Conservation (phyloP, 2,113 vertebrate genomes). For the Melanostigma gelatinosum region DNA sequence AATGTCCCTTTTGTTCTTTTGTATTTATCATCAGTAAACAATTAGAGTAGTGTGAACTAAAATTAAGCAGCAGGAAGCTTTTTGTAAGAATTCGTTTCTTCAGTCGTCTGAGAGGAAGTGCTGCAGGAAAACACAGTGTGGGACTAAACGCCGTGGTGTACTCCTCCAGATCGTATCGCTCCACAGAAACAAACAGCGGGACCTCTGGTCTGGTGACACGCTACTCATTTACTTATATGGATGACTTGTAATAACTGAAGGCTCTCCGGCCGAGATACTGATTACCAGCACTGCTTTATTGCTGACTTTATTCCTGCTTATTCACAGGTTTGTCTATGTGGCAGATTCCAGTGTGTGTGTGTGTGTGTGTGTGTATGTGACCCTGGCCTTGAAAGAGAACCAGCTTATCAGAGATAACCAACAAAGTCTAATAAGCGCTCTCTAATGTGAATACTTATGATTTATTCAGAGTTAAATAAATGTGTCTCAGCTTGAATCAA, state of each 20-base stretch:
- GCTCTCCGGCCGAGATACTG: constrained; percentile 47
- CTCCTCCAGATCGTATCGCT: constrained; percentile 48
- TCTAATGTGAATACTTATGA: constrained; percentile 29
- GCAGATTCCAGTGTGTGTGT: constrained; percentile 54
- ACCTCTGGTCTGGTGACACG: constrained; percentile 66
- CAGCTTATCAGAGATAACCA: constrained; percentile 52
- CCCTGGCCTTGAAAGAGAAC: constrained; percentile 35
- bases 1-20: neutral
- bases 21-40: neutral
- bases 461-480: constrained; percentile 1
- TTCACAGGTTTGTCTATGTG: constrained; percentile 46
- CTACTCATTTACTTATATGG: constrained; percentile 75
- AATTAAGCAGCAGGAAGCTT: constrained; percentile 11
- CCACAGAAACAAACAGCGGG: constrained; percentile 48
- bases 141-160: constrained; percentile 20
- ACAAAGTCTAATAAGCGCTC: constrained; percentile 25
- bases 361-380: constrained; percentile 25
- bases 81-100: constrained; percentile 27
- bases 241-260: constrained; percentile 50
- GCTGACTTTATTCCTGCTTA: constrained; percentile 60
- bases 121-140: constrained; percentile 50
- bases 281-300: constrained; percentile 59
- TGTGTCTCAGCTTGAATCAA: constrained; percentile 7
- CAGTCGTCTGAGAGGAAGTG: constrained; percentile 13
- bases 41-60: neutral